Evolutionary conservation across 2,113 vertebrate genomes (phyloP).

Genomic region (Numenius arquata): DNA sequence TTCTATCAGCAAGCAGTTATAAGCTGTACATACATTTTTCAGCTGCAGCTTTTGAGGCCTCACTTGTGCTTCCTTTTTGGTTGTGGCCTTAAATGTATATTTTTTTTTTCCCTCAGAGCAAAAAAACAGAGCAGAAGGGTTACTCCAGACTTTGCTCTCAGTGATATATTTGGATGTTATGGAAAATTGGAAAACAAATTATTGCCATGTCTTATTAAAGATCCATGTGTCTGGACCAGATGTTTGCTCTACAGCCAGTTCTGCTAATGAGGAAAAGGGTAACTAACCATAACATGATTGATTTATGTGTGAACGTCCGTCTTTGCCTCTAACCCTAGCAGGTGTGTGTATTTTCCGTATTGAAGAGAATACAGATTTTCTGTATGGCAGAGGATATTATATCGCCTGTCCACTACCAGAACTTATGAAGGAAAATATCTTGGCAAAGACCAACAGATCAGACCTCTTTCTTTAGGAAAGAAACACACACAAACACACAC

Average conservation of each 20-base stretch:
- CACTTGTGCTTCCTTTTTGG: not conserved
- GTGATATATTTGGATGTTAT: not conserved
- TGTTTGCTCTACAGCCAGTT: slow-evolving; percentile 23
- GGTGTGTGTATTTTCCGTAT: not conserved
- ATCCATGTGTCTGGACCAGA: slow-evolving; percentile 32
- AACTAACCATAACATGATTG: slow-evolving; percentile 40
- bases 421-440: not conserved
- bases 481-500: too few species aligned
- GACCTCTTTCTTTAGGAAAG: not conserved
- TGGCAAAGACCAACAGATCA: not conserved
- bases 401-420: not conserved
- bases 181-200: slow-evolving; percentile 45
- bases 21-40: not conserved
- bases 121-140: not conserved
- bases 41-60: not conserved
- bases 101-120: not conserved
- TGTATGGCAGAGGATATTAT: not conserved
- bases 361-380: not conserved
- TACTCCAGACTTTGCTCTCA: not conserved
- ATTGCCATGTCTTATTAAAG: slow-evolving; percentile 38
- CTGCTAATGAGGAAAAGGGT: slow-evolving; percentile 30
- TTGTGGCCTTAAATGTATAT: not conserved
- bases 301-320: slow-evolving; percentile 24
- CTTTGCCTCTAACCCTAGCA: not conserved
- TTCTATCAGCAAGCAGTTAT: not conserved